Base-by-base conservation (phyloP, 1,140 invertebrate genomes). In the Aculops lycopersici region DNA sequence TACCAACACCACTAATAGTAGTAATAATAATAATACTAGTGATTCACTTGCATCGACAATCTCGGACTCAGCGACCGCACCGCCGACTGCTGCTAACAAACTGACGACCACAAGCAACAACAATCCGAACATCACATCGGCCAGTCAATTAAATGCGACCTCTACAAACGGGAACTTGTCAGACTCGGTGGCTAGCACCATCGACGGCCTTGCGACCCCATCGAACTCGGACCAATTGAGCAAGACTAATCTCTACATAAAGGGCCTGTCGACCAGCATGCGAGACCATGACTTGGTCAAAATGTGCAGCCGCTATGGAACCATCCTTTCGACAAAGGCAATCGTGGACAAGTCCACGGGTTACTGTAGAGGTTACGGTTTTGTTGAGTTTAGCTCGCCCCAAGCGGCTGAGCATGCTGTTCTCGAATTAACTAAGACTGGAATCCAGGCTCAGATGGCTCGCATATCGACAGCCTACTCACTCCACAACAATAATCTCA, bases 361-460 rank as follows among this genome's bases (percentile, higher is more conserved):
- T n/a, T 8, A 31, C 5, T 31, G 24, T n/a, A 31, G n/a, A n/a
- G 24, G 83, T 60, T 95, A 94, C 67, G 86, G 86, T 54, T 95
- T 95, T 71, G 84, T 94, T 58, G 86, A 94, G 66, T 95, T 92
- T 69, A 84, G 92, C 59, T 74, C 70, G 55, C 76, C 77, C 55
- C 68, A 71, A 52, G 74, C 78, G 53, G 86, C 86, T 49, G 77
- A 86, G 60, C 68, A 71, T 51, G 86, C 86, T 53, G 80, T 94
- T 50, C 81, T 86, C 64, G 77, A 75, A 58, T 69, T 94, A 59
- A 75, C 79, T 64, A 70, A 73, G 55, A 77, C 78, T 66, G 80
- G 79, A 63, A 74, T 90, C 59, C 84, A 92, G 70, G 84, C 83
- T 58, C 84, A 94, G 71, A 94, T 94, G 84, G 86, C 86, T 64